Conservation (phyloP, 2,888 invertebrate genomes). For the Acholoe squamosa region DNA sequence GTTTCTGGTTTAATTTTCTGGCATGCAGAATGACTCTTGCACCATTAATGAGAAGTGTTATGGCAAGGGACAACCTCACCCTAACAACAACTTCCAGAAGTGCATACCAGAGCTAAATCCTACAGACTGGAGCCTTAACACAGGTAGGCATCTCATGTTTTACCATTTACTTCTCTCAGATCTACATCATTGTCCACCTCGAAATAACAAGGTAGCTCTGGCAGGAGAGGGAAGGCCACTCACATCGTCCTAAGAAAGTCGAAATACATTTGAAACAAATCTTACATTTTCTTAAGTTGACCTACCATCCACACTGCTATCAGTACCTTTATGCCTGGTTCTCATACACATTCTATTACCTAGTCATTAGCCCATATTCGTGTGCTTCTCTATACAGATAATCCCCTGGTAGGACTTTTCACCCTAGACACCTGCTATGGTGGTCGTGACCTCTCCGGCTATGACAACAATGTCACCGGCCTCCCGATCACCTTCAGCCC, state of each 20-base stretch:
- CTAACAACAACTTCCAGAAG: conserved; percentile 37
- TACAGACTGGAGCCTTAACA: conserved; percentile 24
- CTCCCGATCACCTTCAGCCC: neutral
- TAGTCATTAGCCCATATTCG: too few species aligned
- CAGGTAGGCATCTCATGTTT: neutral
- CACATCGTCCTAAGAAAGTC: too few species aligned
- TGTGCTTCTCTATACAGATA: neutral
- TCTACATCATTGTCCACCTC: too few species aligned
- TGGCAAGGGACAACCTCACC: conserved; percentile 20
- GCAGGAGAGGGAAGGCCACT: too few species aligned
- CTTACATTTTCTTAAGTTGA: too few species aligned
- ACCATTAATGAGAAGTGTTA: conserved; percentile 21
- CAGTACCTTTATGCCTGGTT: too few species aligned
- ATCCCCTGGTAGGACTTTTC: neutral
- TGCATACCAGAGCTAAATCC: neutral
- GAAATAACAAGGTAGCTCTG: too few species aligned
- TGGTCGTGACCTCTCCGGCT: conserved; percentile 33
- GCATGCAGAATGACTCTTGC: conserved; percentile 67
- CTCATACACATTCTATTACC: too few species aligned
- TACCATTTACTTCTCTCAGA: too few species aligned
- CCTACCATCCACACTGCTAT: too few species aligned
- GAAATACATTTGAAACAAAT: too few species aligned
- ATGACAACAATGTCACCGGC: neutral
- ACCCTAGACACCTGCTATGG: neutral
- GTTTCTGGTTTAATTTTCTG: neutral